A percentile compares a stretch with the other conserved stretches of the same genome.
phyloP scores from a whole-genome alignment of 1,140 invertebrate species.

The Polyergus mexicanus region DNA sequence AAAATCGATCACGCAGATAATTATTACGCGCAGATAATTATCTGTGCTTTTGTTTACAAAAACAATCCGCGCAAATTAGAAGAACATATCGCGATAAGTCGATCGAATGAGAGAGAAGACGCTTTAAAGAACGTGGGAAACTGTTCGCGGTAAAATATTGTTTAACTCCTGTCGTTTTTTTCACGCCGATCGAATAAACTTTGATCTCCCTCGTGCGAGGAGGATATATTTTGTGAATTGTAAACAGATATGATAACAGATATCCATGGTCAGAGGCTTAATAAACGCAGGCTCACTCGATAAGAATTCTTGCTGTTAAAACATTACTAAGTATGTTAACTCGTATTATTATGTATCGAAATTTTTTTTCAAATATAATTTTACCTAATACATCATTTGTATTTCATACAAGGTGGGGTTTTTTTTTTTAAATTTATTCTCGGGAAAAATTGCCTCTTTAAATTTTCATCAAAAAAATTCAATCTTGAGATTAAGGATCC shows the following conservation, averaged over 20 bases:
- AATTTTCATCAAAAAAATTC: background rate
- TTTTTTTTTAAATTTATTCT: background rate
- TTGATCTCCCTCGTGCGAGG: background rate
- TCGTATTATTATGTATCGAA: background rate
- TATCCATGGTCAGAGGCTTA: background rate
- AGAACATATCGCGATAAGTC: constrained; percentile 25
- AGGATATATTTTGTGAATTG: background rate
- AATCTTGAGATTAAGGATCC: background rate
- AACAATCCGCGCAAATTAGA: background rate
- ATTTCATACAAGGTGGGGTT: background rate
- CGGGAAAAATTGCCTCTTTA: background rate
- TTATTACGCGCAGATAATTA: background rate
- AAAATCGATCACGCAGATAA: constrained; percentile 11
- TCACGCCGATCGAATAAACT: constrained; percentile 13
- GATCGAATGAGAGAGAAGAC: constrained; percentile 23
- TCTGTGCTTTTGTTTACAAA: background rate
- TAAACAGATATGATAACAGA: background rate
- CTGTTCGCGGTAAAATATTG: constrained; percentile 29
- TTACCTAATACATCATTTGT: background rate
- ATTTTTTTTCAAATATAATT: background rate
- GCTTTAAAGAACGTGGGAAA: constrained; percentile 56
- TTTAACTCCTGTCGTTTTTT: constrained; percentile 41
- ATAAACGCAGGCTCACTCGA: background rate
- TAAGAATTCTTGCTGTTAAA: background rate
- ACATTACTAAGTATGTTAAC: background rate